These are phyloP conservation scores for Trachelus iudaicus DNA, from an alignment of 2,888 invertebrate genomes.

Conservation along the genomic window DNA sequence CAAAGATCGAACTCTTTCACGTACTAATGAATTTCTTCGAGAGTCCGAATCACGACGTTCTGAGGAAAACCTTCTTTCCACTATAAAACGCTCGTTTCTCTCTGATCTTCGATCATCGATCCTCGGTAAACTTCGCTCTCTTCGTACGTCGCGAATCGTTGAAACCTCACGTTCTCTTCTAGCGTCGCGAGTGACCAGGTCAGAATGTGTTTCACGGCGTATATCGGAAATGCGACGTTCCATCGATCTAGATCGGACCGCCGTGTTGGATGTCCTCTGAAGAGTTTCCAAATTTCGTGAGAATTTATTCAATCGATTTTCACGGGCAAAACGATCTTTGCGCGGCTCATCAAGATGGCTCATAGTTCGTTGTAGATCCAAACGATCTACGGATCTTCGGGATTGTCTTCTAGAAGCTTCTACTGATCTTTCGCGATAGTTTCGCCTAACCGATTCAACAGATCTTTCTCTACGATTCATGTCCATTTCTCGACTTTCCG, in stretches of 20 bases:
- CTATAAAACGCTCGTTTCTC: not conserved
- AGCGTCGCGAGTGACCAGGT: not conserved
- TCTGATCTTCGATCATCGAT: slow-evolving; percentile 6
- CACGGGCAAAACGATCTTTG: not conserved
- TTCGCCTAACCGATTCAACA: not conserved
- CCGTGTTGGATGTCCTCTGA: not conserved
- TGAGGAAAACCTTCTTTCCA: not conserved
- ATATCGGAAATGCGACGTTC: not conserved
- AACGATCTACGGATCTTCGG: not conserved
- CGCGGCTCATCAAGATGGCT: not conserved
- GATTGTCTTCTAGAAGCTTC: not conserved
- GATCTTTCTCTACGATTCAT: slow-evolving; percentile 2
- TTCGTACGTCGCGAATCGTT: not conserved
- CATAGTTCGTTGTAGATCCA: not conserved
- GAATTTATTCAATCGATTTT: not conserved
- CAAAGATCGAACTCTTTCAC: not conserved
- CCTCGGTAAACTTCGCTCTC: not conserved
- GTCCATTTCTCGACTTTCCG: slow-evolving; percentile 10
- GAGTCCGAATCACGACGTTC: not conserved
- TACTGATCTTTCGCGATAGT: slow-evolving; percentile 10
- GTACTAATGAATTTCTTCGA: not conserved
- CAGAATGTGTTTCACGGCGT: not conserved
- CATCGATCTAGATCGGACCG: not conserved
- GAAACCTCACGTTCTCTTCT: not conserved
- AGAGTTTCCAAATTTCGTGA: not conserved